These are phyloP conservation scores for Chorisops tibialis DNA, from an alignment of 2,888 invertebrate genomes.

Conservation along the genomic window DNA sequence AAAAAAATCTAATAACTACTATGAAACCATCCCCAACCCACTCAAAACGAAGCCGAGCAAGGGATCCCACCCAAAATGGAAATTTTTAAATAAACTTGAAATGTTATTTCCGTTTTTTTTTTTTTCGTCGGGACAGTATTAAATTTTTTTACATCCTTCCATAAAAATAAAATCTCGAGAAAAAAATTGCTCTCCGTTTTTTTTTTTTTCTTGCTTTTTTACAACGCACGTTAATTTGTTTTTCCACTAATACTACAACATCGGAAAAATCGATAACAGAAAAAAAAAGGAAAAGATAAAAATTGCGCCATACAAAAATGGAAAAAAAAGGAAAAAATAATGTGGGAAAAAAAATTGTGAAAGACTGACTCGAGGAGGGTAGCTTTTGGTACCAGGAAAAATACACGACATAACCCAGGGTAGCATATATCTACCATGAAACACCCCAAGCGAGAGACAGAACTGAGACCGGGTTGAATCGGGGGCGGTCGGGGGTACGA, in stretches of 20 bases:
- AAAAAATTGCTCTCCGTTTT: neutral
- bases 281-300: neutral
- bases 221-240: neutral
- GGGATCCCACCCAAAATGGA: no score
- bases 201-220: neutral
- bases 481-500: no score
- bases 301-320: conserved; percentile 5
- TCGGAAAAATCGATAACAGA: conserved; percentile 2
- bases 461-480: no score
- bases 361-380: neutral
- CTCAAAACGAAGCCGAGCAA: no score
- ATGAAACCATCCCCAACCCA: no score
- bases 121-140: neutral
- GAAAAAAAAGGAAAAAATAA: neutral
- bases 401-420: neutral
- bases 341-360: neutral
- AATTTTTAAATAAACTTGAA: no score
- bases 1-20: no score
- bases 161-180: neutral
- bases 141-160: neutral
- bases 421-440: no score
- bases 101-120: neutral
- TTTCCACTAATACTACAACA: neutral
- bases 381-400: conserved; percentile 13
- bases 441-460: no score